These are phyloP conservation scores for Propithecus perrieri DNA, from an alignment of 2,797 vertebrate species.

Conservation along the genomic window DNA sequence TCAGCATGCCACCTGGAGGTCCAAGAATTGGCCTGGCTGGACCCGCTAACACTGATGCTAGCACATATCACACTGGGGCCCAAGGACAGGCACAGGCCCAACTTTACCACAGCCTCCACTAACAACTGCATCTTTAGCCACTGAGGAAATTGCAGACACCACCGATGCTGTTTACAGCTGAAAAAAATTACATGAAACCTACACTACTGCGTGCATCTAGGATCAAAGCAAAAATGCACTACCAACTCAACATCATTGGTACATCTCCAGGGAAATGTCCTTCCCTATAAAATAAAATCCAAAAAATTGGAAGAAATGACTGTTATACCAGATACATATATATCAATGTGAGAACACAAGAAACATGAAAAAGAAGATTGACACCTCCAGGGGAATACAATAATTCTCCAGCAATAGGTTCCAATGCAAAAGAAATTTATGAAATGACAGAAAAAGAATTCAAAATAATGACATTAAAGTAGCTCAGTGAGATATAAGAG, in stretches of 20 bases:
- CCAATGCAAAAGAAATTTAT: background rate
- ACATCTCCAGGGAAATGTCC: background rate
- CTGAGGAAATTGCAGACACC: background rate
- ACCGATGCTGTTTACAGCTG: background rate
- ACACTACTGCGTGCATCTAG: background rate
- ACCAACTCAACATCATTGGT: background rate
- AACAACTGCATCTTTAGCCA: background rate
- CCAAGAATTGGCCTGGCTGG: background rate
- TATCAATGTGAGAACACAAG: background rate
- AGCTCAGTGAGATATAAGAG: background rate
- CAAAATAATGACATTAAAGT: background rate
- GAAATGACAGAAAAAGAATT: background rate
- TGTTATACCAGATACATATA: background rate
- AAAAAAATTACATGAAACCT: background rate
- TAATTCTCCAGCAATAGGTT: background rate
- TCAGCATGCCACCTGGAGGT: background rate
- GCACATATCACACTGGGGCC: background rate
- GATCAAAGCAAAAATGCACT: background rate
- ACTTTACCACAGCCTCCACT: background rate
- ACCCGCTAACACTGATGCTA: background rate
- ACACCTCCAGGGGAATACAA: background rate
- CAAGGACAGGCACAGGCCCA: background rate
- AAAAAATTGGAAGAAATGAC: background rate
- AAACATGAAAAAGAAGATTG: background rate
- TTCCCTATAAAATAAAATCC: background rate